Evolutionary conservation across 1,140 invertebrate species (phyloP).

Genomic region (Nylanderia fulva): DNA sequence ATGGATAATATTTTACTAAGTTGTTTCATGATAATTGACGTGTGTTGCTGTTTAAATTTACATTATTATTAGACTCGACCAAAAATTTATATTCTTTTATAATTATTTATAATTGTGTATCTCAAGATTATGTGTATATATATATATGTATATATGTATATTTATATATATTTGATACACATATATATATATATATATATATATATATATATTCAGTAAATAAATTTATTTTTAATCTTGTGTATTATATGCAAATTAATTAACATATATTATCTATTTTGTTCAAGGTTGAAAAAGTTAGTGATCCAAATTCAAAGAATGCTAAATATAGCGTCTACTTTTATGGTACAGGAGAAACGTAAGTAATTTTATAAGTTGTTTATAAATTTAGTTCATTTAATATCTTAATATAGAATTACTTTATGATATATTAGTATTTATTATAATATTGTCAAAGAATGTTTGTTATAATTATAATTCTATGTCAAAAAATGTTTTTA

Average conservation of each 20-base stretch:
- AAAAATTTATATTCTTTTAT: not conserved
- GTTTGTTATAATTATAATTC: too few species aligned
- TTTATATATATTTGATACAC: not conserved
- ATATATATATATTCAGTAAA: not conserved
- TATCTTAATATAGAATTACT: not conserved
- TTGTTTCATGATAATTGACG: not conserved
- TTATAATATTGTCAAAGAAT: slow-evolving; percentile 21
- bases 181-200: not conserved
- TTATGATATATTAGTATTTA: slow-evolving; percentile 12
- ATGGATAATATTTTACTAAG: not conserved
- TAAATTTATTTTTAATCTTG: not conserved
- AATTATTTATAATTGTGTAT: not conserved
- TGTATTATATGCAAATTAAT: not conserved
- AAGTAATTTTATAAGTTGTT: slow-evolving; percentile 84
- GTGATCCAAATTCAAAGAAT: slow-evolving; percentile 90
- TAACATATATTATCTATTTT: slow-evolving; percentile 52
- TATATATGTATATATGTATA: not conserved
- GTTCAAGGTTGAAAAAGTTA: slow-evolving; percentile 90
- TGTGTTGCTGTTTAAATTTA: not conserved
- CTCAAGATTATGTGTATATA: not conserved
- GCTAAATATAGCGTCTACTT: slow-evolving; percentile 96
- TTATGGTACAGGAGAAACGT: slow-evolving; percentile 97
- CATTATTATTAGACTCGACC: not conserved
- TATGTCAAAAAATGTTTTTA: slow-evolving; percentile 25
- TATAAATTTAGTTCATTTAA: not conserved